phyloP scores from a whole-genome alignment of 1,140 invertebrate species.

The Stenopsyche tienmushanensis region DNA sequence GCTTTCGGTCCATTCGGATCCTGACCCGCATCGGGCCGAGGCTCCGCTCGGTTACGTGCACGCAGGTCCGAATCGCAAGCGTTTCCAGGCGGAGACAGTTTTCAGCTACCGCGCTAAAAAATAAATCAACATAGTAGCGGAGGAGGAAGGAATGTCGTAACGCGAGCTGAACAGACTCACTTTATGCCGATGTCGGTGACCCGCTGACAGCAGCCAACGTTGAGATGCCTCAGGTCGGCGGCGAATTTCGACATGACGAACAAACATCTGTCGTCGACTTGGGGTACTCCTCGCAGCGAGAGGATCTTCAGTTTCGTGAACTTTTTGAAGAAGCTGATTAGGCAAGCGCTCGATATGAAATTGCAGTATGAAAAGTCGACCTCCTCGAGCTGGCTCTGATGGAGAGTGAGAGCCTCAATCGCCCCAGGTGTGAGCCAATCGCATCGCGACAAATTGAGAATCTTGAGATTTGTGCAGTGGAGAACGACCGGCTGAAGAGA shows the following conservation, averaged over 20 bases:
- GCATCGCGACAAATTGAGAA: conserved; percentile 56
- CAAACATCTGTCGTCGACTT: conserved; percentile 57
- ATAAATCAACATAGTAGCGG: neutral
- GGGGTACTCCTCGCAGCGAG: conserved; percentile 57
- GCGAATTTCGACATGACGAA: conserved; percentile 58
- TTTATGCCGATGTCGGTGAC: conserved; percentile 57
- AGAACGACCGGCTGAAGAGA: conserved; percentile 60
- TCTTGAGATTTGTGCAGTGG: conserved; percentile 54
- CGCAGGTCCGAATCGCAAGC: conserved; percentile 18
- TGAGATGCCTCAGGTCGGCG: conserved; percentile 54
- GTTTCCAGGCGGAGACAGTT: conserved; percentile 22
- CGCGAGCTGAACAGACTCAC: neutral
- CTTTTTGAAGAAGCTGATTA: conserved; percentile 59
- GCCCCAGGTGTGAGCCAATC: conserved; percentile 59
- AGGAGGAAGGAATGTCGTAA: neutral
- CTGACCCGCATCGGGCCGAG: conserved; percentile 18
- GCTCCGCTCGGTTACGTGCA: conserved; percentile 24
- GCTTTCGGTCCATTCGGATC: conserved; percentile 19
- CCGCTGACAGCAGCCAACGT: conserved; percentile 56
- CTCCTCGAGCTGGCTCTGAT: conserved; percentile 56
- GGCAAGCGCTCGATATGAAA: conserved; percentile 56
- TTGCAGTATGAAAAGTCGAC: conserved; percentile 58
- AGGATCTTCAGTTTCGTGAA: conserved; percentile 55
- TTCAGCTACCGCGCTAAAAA: conserved; percentile 20
- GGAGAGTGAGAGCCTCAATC: conserved; percentile 58